phyloP scores from a whole-genome alignment of 2,113 vertebrate genomes.

The Laticauda laticaudata region DNA sequence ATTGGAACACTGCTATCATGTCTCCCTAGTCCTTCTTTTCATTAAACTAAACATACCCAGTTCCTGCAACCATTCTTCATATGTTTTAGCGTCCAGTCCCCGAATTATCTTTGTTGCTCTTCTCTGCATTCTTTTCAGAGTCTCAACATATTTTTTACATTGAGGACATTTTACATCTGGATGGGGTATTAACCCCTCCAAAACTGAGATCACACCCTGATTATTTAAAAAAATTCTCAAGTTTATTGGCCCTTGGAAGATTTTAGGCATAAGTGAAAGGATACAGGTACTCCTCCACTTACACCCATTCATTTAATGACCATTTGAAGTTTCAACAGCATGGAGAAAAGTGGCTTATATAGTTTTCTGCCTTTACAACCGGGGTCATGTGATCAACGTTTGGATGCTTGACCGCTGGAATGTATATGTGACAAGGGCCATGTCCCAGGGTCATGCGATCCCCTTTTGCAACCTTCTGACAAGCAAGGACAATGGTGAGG shows the following conservation, averaged over 20 bases:
- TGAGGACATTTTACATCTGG: background rate
- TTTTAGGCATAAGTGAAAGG: background rate
- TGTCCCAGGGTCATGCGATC: background rate
- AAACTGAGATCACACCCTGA: background rate
- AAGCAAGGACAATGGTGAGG: background rate
- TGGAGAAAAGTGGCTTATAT: background rate
- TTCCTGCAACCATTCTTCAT: no score
- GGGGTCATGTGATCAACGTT: background rate
- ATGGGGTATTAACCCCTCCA: background rate
- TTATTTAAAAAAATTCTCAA: background rate
- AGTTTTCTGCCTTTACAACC: background rate
- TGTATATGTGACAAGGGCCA: background rate
- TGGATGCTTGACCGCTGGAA: background rate
- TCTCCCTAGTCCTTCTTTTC: no score
- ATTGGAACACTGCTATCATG: no score
- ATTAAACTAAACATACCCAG: no score
- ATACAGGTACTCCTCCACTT: background rate
- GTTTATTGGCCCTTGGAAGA: background rate
- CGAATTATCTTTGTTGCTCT: no score
- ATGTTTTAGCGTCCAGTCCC: no score
- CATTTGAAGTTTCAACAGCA: background rate
- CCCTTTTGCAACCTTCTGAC: background rate
- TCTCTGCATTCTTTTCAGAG: no score
- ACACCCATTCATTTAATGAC: background rate
- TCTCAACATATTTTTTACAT: no score